A percentile compares a stretch with the other conserved stretches of the same genome.
These are phyloP conservation scores for Lymantria dispar DNA, from an alignment of 2,888 invertebrate genomes.

Conservation along the genomic window DNA sequence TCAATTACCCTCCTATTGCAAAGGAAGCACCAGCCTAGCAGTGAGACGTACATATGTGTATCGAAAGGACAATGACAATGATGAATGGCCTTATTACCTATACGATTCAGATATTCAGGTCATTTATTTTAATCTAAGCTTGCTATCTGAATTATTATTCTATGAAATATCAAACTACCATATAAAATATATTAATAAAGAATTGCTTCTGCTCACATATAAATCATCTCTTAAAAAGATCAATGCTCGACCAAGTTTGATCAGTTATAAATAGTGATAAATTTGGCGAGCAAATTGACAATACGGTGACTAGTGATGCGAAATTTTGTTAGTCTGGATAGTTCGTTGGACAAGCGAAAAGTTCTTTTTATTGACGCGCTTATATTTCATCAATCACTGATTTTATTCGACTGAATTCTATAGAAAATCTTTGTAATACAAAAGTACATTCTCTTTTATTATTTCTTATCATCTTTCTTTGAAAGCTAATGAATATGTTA, in stretches of 20 bases:
- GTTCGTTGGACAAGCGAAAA: conserved; percentile 18
- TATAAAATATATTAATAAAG: conserved; percentile 19
- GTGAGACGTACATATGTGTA: too few species aligned
- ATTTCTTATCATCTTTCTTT: conserved; percentile 2
- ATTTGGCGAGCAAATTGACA: conserved; percentile 68
- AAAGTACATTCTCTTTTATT: conserved; percentile 5
- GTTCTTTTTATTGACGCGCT: conserved; percentile 12
- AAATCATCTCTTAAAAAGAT: conserved; percentile 27
- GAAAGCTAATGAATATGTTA: not conserved
- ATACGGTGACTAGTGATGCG: conserved; percentile 42
- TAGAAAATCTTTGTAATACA: not conserved
- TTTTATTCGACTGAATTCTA: conserved; percentile 8
- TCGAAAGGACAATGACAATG: too few species aligned
- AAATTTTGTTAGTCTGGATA: conserved; percentile 15
- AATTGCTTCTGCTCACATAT: conserved; percentile 20
- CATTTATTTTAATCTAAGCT: conserved; percentile 11
- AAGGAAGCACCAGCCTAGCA: too few species aligned
- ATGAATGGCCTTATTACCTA: too few species aligned
- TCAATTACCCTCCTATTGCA: too few species aligned
- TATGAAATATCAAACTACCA: conserved; percentile 21
- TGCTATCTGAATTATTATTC: conserved; percentile 25
- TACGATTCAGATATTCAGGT: too few species aligned
- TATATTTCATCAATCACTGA: conserved; percentile 17
- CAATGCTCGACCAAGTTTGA: conserved; percentile 24
- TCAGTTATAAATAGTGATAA: conserved; percentile 71